These are phyloP conservation scores for Benitochromis conjunctus DNA, from an alignment of 2,113 vertebrate species.

Conservation along the genomic window DNA sequence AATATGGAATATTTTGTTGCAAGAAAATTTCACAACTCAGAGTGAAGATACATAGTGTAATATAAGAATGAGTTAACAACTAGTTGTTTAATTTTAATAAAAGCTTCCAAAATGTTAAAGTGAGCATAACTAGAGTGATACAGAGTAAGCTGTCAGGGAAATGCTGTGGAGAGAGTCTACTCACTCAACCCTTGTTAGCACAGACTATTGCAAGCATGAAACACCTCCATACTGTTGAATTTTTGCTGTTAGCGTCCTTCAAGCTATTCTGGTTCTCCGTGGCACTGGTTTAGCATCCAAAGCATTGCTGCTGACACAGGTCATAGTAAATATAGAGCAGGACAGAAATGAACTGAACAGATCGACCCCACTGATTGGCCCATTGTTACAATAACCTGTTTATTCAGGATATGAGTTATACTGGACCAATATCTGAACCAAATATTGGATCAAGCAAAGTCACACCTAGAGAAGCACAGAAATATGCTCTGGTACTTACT, in stretches of 20 bases:
- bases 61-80: too few species aligned
- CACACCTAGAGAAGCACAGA: not conserved
- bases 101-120: too few species aligned
- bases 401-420: not conserved
- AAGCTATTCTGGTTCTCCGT: not conserved
- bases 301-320: not conserved
- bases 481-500: not conserved
- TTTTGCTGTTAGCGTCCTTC: not conserved
- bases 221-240: not conserved
- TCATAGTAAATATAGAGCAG: not conserved
- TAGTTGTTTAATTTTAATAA: too few species aligned
- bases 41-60: too few species aligned
- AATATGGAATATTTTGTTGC: too few species aligned
- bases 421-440: not conserved
- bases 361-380: not conserved
- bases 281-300: not conserved
- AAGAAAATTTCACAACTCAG: too few species aligned
- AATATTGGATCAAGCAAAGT: not conserved
- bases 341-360: not conserved
- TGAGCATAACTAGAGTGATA: too few species aligned
- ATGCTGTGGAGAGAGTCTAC: too few species aligned
- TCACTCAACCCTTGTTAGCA: too few species aligned
- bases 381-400: not conserved
- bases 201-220: too few species aligned
- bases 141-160: too few species aligned